These are phyloP conservation scores for Coelinius sp. DNA, from an alignment of 2,888 invertebrate genomes.

Conservation along the genomic window DNA sequence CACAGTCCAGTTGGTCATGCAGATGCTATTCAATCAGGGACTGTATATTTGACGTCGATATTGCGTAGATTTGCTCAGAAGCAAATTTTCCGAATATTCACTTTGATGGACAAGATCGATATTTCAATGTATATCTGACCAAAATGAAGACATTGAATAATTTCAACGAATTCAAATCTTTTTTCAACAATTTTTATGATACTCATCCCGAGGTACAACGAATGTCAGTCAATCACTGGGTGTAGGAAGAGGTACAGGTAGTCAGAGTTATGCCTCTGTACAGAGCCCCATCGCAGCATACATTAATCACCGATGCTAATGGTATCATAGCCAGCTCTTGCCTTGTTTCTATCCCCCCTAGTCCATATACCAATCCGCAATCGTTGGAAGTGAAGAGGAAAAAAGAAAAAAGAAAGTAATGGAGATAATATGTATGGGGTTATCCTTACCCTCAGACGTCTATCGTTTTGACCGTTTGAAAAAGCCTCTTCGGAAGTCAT, in stretches of 20 bases:
- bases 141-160: too few species aligned
- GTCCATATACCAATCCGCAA: slow-evolving; percentile 21
- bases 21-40: slow-evolving; percentile 23
- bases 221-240: slow-evolving; percentile 62
- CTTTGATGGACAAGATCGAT: too few species aligned
- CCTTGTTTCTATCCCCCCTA: slow-evolving; percentile 29
- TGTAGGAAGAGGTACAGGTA: slow-evolving; percentile 49
- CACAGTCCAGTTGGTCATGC: slow-evolving; percentile 11
- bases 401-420: slow-evolving; percentile 6
- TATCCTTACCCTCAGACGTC: slow-evolving; percentile 26
- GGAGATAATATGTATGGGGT: slow-evolving; percentile 19
- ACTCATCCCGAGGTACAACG: slow-evolving; percentile 1
- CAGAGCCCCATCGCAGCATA: slow-evolving; percentile 60
- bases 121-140: too few species aligned
- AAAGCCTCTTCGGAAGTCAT: slow-evolving; percentile 31
- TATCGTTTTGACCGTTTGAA: slow-evolving; percentile 14
- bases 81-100: neutral
- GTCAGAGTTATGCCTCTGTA: slow-evolving; percentile 48
- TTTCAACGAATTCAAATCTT: too few species aligned
- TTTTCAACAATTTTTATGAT: slow-evolving; percentile 27
- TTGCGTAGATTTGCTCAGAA: neutral
- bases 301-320: slow-evolving; percentile 70
- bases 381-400: neutral
- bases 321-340: slow-evolving; percentile 64
- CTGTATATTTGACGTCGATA: neutral